A percentile compares a stretch with the other conserved stretches of the same genome.
Evolutionary conservation across 2,888 invertebrate species (phyloP).

Genomic region (Acleris holmiana): DNA sequence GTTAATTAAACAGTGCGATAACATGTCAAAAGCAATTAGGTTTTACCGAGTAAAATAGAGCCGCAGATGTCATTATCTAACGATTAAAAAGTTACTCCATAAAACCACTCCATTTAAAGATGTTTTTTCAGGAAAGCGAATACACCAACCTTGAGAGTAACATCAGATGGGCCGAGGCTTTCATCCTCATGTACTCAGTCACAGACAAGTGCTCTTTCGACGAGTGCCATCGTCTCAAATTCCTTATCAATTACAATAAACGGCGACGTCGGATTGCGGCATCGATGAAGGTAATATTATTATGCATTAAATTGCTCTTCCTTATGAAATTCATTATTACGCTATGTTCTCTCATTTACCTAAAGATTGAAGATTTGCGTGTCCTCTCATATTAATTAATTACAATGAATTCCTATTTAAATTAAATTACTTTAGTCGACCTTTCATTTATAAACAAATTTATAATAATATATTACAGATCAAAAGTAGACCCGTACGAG

Average conservation of each 20-base stretch:
- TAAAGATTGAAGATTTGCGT: constrained; percentile 4
- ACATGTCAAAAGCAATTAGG: no score
- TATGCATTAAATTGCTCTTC: not conserved
- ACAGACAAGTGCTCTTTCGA: constrained; percentile 96
- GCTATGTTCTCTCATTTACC: constrained; percentile 20
- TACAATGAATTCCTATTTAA: no score
- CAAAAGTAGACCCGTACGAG: no score
- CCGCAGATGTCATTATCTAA: no score
- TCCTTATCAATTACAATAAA: constrained; percentile 92
- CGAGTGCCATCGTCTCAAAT: constrained; percentile 92
- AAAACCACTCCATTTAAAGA: not conserved
- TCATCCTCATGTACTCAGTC: constrained; percentile 93
- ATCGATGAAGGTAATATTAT: constrained; percentile 78
- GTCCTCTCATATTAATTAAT: no score
- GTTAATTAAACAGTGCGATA: no score
- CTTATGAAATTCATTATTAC: no score
- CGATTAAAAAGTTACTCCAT: not conserved
- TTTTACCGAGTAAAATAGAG: no score
- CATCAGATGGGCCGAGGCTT: constrained; percentile 95
- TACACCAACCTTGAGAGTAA: constrained; percentile 89
- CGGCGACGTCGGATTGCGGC: constrained; percentile 87
- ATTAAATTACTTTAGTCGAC: no score
- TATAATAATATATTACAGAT: no score
- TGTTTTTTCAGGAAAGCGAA: constrained; percentile 85
- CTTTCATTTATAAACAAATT: no score